A percentile compares a stretch with the other conserved stretches of the same genome.
These are phyloP conservation scores for Pectinophora gossypiella DNA, from an alignment of 1,140 invertebrate genomes.

Conservation along the genomic window DNA sequence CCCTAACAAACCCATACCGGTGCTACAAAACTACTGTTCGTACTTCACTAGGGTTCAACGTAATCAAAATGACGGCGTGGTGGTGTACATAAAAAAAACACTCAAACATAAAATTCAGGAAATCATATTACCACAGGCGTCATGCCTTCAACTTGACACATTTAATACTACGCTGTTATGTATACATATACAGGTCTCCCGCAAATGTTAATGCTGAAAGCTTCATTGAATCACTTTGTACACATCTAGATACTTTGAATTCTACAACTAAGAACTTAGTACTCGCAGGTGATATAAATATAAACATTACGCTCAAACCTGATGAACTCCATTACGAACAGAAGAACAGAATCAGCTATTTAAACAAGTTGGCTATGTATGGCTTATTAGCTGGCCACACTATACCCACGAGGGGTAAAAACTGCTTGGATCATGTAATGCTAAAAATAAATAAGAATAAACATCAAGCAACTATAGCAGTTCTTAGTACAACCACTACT, in stretches of 20 bases:
- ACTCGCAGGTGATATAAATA: slow-evolving; percentile 1
- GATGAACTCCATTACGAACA: not conserved
- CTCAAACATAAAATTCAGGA: not conserved
- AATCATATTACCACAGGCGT: not conserved
- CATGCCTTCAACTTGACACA: not conserved
- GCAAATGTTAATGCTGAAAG: not conserved
- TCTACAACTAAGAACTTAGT: not conserved
- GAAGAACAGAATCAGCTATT: too few species aligned
- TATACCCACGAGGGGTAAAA: not conserved
- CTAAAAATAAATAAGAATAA: slow-evolving; percentile 1
- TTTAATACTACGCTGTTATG: not conserved
- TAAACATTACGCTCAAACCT: not conserved
- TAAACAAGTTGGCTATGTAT: not conserved
- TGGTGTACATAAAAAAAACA: not conserved
- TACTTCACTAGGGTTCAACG: not conserved
- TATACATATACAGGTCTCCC: not conserved
- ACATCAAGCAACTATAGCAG: not conserved
- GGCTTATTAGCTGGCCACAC: not conserved
- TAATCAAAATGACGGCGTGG: slow-evolving; percentile 1
- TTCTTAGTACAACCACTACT: not conserved
- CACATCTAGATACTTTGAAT: not conserved
- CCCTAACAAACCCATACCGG: not conserved
- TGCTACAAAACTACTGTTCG: not conserved
- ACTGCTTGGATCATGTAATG: slow-evolving; percentile 6
- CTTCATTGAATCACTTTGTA: not conserved